Evolutionary conservation across 1,140 invertebrate species (phyloP).

Genomic region (Phocides pigmalion): DNA sequence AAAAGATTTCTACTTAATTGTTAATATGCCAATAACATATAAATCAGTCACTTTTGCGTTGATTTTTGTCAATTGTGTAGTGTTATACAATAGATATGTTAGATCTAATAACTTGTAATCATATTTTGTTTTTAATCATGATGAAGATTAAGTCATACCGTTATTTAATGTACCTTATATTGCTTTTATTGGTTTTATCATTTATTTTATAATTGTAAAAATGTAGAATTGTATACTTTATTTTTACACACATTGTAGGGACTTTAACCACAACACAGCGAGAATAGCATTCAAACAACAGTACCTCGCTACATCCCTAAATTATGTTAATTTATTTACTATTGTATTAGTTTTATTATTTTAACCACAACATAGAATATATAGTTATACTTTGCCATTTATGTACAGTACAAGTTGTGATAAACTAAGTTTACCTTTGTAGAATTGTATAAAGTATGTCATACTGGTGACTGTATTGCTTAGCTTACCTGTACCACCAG

Average conservation of each 20-base stretch:
- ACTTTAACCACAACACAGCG: constrained; percentile 33
- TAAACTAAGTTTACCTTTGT: constrained; percentile 53
- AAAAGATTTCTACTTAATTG: constrained; percentile 28
- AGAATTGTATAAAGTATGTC: constrained; percentile 51
- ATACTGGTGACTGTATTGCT: constrained; percentile 51
- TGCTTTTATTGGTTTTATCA: constrained; percentile 19
- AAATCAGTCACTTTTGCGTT: constrained; percentile 28
- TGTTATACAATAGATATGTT: no score
- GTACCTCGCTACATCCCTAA: constrained; percentile 34
- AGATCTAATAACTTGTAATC: constrained; percentile 5
- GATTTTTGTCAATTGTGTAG: constrained; percentile 13
- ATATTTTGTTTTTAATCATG: constrained; percentile 17
- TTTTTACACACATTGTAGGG: constrained; percentile 29
- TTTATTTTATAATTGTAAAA: constrained; percentile 6
- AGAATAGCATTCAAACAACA: constrained; percentile 16
- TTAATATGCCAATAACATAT: constrained; percentile 28
- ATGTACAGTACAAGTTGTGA: constrained; percentile 75
- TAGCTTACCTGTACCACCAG: constrained; percentile 51
- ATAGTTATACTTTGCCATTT: constrained; percentile 69
- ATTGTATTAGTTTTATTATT: constrained; percentile 13
- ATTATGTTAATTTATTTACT: constrained; percentile 27
- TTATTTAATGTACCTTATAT: constrained; percentile 8
- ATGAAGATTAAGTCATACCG: constrained; percentile 7
- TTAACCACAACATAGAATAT: constrained; percentile 32
- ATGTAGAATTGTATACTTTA: constrained; percentile 16